Evolutionary conservation across 1,140 invertebrate species (phyloP).

Genomic region (Oreohelix idahoensis): DNA sequence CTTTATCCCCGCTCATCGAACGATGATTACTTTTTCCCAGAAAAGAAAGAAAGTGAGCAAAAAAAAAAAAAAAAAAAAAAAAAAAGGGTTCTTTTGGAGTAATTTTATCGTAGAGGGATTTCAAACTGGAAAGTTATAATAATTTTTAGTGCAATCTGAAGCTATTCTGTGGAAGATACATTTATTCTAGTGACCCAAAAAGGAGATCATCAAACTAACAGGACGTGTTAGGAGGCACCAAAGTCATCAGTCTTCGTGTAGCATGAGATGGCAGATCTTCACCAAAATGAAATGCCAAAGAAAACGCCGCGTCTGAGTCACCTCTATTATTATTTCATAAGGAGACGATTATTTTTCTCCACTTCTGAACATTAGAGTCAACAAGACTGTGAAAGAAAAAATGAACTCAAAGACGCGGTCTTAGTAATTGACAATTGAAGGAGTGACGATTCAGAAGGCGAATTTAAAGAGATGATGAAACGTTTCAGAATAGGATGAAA

Average conservation of each 20-base stretch:
- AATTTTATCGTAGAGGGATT: neutral
- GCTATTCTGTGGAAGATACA: neutral
- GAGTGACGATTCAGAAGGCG: neutral
- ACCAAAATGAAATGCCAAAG: neutral
- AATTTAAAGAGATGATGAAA: neutral
- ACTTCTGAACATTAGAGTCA: neutral
- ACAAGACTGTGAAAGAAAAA: neutral
- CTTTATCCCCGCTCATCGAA: neutral
- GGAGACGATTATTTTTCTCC: neutral
- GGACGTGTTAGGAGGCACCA: neutral
- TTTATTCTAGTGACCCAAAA: neutral
- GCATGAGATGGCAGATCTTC: neutral
- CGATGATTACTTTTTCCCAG: neutral
- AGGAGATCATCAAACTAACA: neutral
- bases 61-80: too few relatives aligned
- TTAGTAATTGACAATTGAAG: slow-evolving; percentile 3
- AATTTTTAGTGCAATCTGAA: neutral
- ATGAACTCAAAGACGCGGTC: neutral
- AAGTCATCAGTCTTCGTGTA: neutral
- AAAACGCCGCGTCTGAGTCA: neutral
- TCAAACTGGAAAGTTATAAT: neutral
- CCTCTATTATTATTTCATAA: neutral
- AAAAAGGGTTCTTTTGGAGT: too few relatives aligned
- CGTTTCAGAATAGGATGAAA: neutral
- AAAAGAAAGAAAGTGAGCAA: neutral